phyloP scores from a whole-genome alignment of 2,888 invertebrate genomes.

The Acanthosoma haemorrhoidale region DNA sequence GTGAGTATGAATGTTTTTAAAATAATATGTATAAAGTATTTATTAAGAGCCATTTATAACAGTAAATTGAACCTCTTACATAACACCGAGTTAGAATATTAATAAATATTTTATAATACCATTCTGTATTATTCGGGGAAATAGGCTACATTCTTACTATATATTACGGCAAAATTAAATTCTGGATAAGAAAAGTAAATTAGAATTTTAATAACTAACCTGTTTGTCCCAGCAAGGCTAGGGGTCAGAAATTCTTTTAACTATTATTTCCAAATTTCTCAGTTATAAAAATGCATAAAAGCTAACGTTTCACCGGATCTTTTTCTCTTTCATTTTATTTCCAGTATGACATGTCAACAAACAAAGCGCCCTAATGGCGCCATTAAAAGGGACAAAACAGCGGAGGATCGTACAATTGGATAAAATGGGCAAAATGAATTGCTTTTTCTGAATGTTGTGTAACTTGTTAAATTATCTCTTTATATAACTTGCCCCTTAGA shows the following conservation, averaged over 20 bases:
- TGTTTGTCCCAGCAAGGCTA: slow-evolving; percentile 30
- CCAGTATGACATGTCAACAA: too few relatives aligned
- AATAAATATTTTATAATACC: neutral
- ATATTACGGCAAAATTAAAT: neutral
- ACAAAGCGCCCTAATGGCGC: too few relatives aligned
- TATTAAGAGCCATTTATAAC: too few relatives aligned
- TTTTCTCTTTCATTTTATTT: too few relatives aligned
- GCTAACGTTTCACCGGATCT: too few relatives aligned
- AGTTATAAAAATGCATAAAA: neutral
- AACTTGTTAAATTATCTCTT: neutral
- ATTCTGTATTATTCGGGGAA: neutral
- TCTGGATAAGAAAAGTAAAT: slow-evolving; percentile 8
- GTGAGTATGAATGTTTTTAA: neutral
- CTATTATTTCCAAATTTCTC: slow-evolving; percentile 9
- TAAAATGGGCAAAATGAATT: too few relatives aligned
- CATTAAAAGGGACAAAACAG: too few relatives aligned
- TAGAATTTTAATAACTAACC: slow-evolving; percentile 26
- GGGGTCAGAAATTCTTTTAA: slow-evolving; percentile 26
- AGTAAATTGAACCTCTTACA: too few relatives aligned
- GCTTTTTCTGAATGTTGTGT: too few relatives aligned
- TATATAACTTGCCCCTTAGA: neutral
- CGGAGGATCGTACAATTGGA: too few relatives aligned
- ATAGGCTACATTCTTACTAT: neutral
- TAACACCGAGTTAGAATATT: too few relatives aligned
- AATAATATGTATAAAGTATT: too few relatives aligned